These are phyloP conservation scores for Psilopsiagon aurifrons DNA, from an alignment of 2,113 vertebrate genomes.

Conservation along the genomic window DNA sequence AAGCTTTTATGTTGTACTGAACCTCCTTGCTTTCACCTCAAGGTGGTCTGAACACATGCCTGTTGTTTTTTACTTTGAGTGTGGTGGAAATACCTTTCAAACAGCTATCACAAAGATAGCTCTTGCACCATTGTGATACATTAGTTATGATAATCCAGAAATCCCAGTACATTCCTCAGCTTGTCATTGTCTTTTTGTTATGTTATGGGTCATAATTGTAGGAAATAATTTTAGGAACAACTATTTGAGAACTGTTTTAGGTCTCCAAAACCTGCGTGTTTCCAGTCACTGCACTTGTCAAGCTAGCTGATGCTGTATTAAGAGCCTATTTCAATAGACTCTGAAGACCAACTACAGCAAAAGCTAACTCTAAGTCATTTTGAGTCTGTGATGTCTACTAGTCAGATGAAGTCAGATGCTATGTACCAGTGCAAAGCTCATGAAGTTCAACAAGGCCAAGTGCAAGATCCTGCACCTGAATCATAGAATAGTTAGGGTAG, in stretches of 20 bases:
- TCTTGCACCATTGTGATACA: neutral
- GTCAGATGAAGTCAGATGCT: neutral
- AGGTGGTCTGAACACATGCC: neutral
- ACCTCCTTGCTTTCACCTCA: neutral
- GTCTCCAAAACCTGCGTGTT: neutral
- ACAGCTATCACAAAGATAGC: neutral
- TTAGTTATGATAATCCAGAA: neutral
- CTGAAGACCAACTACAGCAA: neutral
- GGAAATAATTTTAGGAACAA: neutral
- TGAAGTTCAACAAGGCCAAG: neutral
- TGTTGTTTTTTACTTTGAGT: neutral
- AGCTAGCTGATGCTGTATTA: neutral
- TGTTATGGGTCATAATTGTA: neutral
- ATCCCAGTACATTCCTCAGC: neutral
- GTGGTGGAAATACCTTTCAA: neutral
- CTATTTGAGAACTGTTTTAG: neutral
- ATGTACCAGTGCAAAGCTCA: neutral
- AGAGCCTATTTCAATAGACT: neutral
- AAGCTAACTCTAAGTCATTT: neutral
- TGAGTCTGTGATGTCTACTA: neutral
- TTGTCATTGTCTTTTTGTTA: neutral
- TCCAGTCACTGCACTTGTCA: neutral
- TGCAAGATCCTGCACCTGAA: neutral
- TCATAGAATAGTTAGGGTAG: neutral
- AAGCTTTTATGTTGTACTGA: neutral